phyloP scores from a whole-genome alignment of 2,888 invertebrate species.

The Caprella mutica region DNA sequence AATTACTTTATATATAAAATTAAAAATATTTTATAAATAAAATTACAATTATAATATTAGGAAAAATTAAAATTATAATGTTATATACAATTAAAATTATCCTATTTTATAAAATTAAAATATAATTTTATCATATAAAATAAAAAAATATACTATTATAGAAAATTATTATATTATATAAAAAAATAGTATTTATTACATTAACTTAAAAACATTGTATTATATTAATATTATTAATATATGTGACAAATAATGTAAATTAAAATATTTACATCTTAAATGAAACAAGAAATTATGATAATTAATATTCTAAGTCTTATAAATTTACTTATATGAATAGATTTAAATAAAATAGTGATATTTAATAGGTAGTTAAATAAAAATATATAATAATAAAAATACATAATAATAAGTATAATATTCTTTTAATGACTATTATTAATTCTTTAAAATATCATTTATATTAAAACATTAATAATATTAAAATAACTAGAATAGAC shows the following conservation, averaged over 20 bases:
- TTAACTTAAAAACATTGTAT: background rate
- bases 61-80: too few relatives aligned
- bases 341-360: background rate
- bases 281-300: background rate
- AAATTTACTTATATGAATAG: conserved; percentile 5
- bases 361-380: conserved; percentile 10
- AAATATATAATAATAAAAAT: conserved; percentile 2
- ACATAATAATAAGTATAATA: too few relatives aligned
- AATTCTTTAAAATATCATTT: too few relatives aligned
- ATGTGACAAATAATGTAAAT: too few relatives aligned
- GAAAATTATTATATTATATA: background rate
- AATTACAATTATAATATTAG: too few relatives aligned
- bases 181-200: background rate
- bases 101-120: background rate
- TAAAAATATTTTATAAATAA: too few relatives aligned
- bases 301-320: conserved; percentile 3
- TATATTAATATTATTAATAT: background rate
- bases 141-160: background rate
- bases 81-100: background rate
- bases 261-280: background rate
- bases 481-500: too few relatives aligned
- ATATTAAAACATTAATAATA: too few relatives aligned
- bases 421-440: too few relatives aligned
- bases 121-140: background rate
- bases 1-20: too few relatives aligned